Conservation (phyloP, 30 jellyfish, hydroid and myxozoan species). For the Rhopilema esculentum region DNA sequence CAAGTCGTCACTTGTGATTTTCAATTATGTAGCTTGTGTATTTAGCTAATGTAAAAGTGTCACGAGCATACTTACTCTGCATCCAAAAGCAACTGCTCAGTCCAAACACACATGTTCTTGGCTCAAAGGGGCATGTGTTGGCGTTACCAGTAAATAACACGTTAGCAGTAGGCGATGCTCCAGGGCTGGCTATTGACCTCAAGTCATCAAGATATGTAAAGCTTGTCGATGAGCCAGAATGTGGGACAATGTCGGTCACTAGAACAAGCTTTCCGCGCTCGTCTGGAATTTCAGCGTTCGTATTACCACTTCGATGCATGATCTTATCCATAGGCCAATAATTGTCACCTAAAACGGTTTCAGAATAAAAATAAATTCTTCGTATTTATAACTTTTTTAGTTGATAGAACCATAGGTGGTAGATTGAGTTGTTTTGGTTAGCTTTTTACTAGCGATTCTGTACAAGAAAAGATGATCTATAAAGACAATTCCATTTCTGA, state of each 20-base stretch:
- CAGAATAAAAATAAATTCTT: no score
- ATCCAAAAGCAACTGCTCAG: constrained; percentile 43
- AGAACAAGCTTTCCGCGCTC: constrained; percentile 33
- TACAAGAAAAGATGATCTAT: no score
- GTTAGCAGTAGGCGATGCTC: constrained; percentile 12
- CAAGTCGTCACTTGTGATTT: no score
- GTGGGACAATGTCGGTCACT: background rate
- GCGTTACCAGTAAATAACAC: background rate
- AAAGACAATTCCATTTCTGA: no score
- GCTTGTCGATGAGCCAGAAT: background rate
- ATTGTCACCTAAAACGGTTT: constrained; percentile 48
- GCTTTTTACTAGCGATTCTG: no score
- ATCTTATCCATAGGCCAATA: constrained; percentile 49
- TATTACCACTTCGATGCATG: constrained; percentile 19
- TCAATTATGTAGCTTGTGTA: no score
- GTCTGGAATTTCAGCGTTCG: constrained; percentile 26
- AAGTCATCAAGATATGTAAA: constrained; percentile 16
- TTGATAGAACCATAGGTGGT: no score
- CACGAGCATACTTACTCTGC: constrained; percentile 18
- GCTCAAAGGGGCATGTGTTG: background rate
- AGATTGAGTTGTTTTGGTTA: no score
- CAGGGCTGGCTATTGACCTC: background rate
- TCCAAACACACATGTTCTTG: background rate
- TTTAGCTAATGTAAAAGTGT: background rate
- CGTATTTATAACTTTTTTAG: no score